Evolutionary conservation across 2,113 vertebrate genomes (phyloP).

Genomic region (Rhynchopsitta pachyrhyncha): DNA sequence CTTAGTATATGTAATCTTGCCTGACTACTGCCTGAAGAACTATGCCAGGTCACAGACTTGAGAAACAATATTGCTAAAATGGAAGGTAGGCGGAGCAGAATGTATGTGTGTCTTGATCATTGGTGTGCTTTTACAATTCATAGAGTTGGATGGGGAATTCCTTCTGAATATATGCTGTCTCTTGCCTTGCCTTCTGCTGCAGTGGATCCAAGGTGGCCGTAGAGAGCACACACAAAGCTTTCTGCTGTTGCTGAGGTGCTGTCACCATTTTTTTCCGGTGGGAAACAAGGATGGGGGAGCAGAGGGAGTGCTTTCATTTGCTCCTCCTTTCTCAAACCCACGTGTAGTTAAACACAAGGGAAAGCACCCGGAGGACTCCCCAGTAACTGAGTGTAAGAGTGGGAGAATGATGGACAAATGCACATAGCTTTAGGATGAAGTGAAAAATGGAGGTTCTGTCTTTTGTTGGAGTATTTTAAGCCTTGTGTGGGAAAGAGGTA

Average conservation of each 20-base stretch:
- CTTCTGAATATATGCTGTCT: neutral
- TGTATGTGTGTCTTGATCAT: fast-evolving
- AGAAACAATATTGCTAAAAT: neutral
- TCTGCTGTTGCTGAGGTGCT: neutral
- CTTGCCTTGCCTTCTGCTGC: neutral
- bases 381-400: too few species aligned
- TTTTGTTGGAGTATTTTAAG: neutral
- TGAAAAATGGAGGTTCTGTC: neutral
- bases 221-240: neutral
- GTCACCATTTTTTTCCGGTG: neutral
- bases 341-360: fast-evolving
- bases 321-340: neutral
- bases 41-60: neutral
- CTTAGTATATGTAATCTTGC: neutral
- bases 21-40: neutral
- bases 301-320: neutral
- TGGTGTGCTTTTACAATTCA: neutral
- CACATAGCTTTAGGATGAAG: neutral
- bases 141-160: neutral
- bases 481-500: neutral
- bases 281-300: neutral
- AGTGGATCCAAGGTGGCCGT: neutral
- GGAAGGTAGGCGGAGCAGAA: neutral
- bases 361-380: neutral
- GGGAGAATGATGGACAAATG: neutral